Evolutionary conservation across 92 coral and sea anemone species (phyloP), one percentile per base, ranked within the genome.

Genomic region (Chrysogorgia sp.): DNA sequence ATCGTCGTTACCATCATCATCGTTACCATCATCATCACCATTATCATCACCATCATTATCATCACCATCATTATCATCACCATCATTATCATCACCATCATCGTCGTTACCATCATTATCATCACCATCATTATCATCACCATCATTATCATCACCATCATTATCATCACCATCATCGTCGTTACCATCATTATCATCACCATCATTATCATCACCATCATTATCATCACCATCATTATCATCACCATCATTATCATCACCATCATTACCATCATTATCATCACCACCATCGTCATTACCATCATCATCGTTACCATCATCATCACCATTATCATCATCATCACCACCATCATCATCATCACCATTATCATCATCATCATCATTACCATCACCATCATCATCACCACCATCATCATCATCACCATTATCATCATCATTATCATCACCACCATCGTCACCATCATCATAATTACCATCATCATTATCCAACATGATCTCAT

Each of bases 291-390:
- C 17, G 41, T 41, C 59, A 7, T 6, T 23, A 21, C 1, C n/a
- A 37, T 43, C 3, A 7, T 9, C 23, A 0, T 12, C 31, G n/a
- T 50, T 48, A n/a, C 50, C 65, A 1, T 32, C 17, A 50, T 3
- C 63, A 71, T 30, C 7, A 30, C 24, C 41, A 71, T 0, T 60
- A 71, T 71, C 12, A 20, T 23, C 78, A 52, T 21, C 61, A 47
- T 14, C 59, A 70, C 24, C 43, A 70, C 23, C 43, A 70, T 8
- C 24, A 17, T 45, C 77, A 70, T 40, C 30, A 41, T 67, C 33
- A 23, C 57, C 64, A 48, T 0, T 58, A 48, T 26, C 40, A 50
- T 48, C 20, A n/a, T 71, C 63, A 4, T 30, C 43, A 48, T 50
- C 47, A 19, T 48, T 48, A 9, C 31, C 14, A 30, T 43, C 37